Percentiles rank a stretch among this genome's conserved stretches.
These are phyloP conservation scores for Syngnathus scovelli DNA, from an alignment of 2,113 vertebrate species.

Conservation along the genomic window DNA sequence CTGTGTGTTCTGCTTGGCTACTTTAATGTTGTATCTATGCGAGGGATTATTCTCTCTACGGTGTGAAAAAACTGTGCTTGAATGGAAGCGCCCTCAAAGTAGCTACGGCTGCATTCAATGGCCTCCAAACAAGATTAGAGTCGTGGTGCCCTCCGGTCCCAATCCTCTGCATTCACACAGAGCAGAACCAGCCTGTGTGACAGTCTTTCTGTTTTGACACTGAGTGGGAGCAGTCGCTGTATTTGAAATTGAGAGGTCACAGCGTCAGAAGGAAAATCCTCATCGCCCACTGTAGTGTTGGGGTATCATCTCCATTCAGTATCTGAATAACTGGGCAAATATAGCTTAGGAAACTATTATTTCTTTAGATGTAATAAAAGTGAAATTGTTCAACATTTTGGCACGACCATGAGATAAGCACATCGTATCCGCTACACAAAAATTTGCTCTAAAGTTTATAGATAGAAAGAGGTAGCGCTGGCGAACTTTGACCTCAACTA, in stretches of 20 bases:
- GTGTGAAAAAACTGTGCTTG: slow-evolving; percentile 65
- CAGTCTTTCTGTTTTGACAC: slow-evolving; percentile 66
- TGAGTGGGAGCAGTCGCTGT: slow-evolving; percentile 52
- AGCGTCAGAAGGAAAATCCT: slow-evolving; percentile 35
- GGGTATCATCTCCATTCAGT: slow-evolving; percentile 8
- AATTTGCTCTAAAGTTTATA: neutral
- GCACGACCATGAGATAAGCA: slow-evolving; percentile 1
- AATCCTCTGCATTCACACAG: slow-evolving; percentile 68
- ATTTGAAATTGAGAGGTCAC: slow-evolving; percentile 66
- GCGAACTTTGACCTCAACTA: neutral
- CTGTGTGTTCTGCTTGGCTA: slow-evolving; percentile 72
- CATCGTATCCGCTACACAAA: neutral
- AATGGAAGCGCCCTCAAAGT: slow-evolving; percentile 70
- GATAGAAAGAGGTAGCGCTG: neutral
- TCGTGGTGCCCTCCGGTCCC: slow-evolving; percentile 63
- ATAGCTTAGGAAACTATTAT: neutral
- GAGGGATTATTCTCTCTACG: slow-evolving; percentile 72
- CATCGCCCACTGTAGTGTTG: slow-evolving; percentile 25
- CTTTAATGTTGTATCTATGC: slow-evolving; percentile 74
- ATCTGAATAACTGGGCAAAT: slow-evolving; percentile 5
- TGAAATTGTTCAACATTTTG: slow-evolving; percentile 26
- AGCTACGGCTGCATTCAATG: slow-evolving; percentile 68
- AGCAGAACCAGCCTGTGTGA: slow-evolving; percentile 67
- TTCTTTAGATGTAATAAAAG: slow-evolving; percentile 9
- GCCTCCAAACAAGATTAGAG: slow-evolving; percentile 75